Conservation (phyloP, 2,113 vertebrate species). For the Epinephelus moara region DNA sequence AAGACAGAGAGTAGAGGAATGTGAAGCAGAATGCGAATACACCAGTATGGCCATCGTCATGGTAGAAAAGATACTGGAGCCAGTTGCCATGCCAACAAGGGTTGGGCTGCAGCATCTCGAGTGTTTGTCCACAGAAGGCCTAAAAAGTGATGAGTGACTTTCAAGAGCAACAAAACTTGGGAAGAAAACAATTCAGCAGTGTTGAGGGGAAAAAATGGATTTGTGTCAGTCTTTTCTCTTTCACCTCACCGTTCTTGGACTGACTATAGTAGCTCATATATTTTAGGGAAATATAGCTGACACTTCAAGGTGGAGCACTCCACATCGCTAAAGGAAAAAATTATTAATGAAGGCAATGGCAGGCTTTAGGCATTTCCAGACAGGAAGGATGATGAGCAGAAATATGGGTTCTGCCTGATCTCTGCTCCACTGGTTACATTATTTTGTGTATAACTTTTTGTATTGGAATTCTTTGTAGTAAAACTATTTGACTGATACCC, state of each 20-base stretch:
- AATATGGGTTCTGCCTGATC: constrained; percentile 11
- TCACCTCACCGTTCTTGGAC: background rate
- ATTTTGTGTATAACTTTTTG: background rate
- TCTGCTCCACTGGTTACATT: background rate
- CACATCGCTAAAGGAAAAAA: constrained; percentile 33
- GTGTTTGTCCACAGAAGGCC: constrained; percentile 41
- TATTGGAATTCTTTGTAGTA: background rate
- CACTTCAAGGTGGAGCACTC: constrained; percentile 63
- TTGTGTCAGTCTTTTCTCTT: constrained; percentile 6
- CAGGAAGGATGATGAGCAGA: background rate
- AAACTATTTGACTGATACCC: constrained; percentile 7
- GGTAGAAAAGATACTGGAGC: constrained; percentile 49
- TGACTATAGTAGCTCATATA: constrained; percentile 30
- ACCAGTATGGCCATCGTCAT: constrained; percentile 49
- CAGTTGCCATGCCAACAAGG: constrained; percentile 78
- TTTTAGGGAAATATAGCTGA: constrained; percentile 37
- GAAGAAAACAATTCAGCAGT: constrained; percentile 4
- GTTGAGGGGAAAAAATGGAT: constrained; percentile 27
- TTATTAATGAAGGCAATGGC: constrained; percentile 59
- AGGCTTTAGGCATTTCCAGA: background rate
- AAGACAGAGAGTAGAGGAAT: constrained; percentile 10
- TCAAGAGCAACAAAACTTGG: constrained; percentile 31
- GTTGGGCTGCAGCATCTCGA: constrained; percentile 41
- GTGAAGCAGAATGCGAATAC: constrained; percentile 8
- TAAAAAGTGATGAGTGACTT: constrained; percentile 60